Evolutionary conservation across 2,797 vertebrate species (phyloP).

Genomic region (Onychomys leucogaster): DNA sequence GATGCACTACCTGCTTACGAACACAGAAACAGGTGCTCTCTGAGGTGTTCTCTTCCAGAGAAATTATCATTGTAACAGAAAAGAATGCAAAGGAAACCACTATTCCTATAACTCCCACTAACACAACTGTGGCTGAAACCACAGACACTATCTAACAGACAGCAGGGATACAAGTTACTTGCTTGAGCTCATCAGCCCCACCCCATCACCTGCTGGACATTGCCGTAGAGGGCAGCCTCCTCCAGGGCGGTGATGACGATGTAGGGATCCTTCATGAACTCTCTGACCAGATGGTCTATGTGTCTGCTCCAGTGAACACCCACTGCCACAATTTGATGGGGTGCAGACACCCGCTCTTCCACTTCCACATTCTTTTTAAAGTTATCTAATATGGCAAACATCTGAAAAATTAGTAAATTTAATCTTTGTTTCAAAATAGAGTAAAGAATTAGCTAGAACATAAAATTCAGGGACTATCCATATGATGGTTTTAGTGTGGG

Average conservation of each 20-base stretch:
- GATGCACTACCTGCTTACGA: slow-evolving; percentile 88
- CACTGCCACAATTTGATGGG: slow-evolving; percentile 91
- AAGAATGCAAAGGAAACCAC: background rate
- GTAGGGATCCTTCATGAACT: slow-evolving; percentile 91
- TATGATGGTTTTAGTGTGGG: slow-evolving; percentile 14
- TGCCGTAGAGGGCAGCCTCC: slow-evolving; percentile 94
- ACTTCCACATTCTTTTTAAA: slow-evolving; percentile 88
- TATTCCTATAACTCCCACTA: background rate
- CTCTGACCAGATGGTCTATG: slow-evolving; percentile 87
- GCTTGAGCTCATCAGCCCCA: background rate
- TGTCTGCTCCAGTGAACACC: slow-evolving; percentile 90
- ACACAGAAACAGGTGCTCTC: background rate
- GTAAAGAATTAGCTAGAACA: slow-evolving; percentile 1
- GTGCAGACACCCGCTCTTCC: slow-evolving; percentile 84
- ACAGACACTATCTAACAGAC: background rate
- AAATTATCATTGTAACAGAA: background rate
- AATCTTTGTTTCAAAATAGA: slow-evolving; percentile 31
- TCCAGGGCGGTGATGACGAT: slow-evolving; percentile 90
- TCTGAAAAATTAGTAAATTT: slow-evolving; percentile 84
- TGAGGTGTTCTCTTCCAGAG: background rate
- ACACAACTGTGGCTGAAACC: background rate
- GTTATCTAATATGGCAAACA: slow-evolving; percentile 90
- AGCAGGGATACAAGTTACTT: background rate
- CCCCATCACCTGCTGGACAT: slow-evolving; percentile 92
- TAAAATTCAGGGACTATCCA: background rate